Evolutionary conservation across 2,797 vertebrate species (phyloP).

Genomic region (Eutrigla gurnardus): DNA sequence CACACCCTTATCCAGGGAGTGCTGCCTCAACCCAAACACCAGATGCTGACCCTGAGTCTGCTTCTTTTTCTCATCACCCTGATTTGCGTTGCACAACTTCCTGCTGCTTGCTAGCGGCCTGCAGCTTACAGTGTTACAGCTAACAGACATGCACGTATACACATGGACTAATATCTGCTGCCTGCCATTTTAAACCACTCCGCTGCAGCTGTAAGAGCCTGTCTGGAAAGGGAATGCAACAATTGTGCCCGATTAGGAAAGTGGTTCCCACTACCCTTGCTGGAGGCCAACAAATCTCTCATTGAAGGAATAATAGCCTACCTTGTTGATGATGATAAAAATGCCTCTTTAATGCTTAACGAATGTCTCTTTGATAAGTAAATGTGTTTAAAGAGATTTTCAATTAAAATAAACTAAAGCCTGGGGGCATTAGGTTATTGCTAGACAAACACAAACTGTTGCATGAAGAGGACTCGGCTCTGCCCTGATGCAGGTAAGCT

Average conservation of each 20-base stretch:
- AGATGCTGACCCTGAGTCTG: slow-evolving; percentile 48
- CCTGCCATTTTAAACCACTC: slow-evolving; percentile 49
- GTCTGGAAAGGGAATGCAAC: slow-evolving; percentile 25
- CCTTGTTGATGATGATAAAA: neutral
- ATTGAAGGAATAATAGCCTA: no score
- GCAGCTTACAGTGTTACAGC: slow-evolving; percentile 37
- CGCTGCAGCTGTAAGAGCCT: slow-evolving; percentile 38
- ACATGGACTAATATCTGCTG: slow-evolving; percentile 28
- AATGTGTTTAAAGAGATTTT: neutral
- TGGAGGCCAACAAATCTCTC: neutral
- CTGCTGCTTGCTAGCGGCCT: slow-evolving; percentile 49
- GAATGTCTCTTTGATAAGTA: neutral
- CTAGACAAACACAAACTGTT: neutral
- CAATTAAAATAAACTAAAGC: neutral
- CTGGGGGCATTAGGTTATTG: neutral
- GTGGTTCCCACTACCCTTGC: neutral
- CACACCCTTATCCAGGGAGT: slow-evolving; percentile 34
- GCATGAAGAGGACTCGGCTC: no score
- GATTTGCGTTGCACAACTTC: slow-evolving; percentile 44
- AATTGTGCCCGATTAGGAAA: slow-evolving; percentile 41
- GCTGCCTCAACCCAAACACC: slow-evolving; percentile 51
- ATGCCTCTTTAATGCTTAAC: neutral
- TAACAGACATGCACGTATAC: slow-evolving; percentile 19
- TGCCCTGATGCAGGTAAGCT: no score
- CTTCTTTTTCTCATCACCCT: slow-evolving; percentile 20